phyloP scores from a whole-genome alignment of 2,888 invertebrate species.

The Punctoribates punctum region DNA sequence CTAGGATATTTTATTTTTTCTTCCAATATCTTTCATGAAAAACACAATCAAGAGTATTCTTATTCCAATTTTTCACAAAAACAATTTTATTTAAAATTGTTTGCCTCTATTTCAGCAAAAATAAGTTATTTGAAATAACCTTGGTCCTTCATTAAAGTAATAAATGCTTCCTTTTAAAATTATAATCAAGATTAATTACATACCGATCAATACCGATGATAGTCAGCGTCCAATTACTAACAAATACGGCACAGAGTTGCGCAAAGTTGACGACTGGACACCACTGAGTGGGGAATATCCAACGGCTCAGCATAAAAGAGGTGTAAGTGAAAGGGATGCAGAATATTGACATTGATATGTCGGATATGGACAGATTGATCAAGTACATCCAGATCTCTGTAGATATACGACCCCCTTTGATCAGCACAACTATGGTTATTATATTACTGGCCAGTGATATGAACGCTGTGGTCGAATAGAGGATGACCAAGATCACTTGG shows the following conservation, averaged over 20 bases:
- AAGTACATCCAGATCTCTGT: conserved; percentile 29
- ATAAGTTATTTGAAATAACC: too few species aligned
- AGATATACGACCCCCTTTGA: conserved; percentile 21
- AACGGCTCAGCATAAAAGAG: conserved; percentile 49
- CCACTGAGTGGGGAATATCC: conserved; percentile 56
- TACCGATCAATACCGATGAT: conserved; percentile 56
- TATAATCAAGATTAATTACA: conserved; percentile 25
- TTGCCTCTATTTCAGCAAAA: too few species aligned
- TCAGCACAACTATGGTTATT: conserved; percentile 35
- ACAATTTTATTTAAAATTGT: too few species aligned
- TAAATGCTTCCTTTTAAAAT: too few species aligned
- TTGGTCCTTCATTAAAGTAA: too few species aligned
- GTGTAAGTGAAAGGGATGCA: conserved; percentile 55
- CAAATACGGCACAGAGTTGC: conserved; percentile 55
- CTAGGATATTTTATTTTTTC: too few species aligned
- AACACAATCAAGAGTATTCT: too few species aligned
- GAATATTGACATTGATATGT: conserved; percentile 35
- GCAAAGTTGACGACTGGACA: conserved; percentile 56
- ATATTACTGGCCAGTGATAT: conserved; percentile 29
- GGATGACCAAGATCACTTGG: background rate
- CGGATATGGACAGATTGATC: conserved; percentile 34
- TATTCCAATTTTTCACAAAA: too few species aligned
- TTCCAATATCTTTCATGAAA: too few species aligned
- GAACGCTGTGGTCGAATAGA: conserved; percentile 35
- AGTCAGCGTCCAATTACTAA: conserved; percentile 56